These are phyloP conservation scores for Sesia bembeciformis DNA, from an alignment of 2,888 invertebrate genomes.

Conservation along the genomic window DNA sequence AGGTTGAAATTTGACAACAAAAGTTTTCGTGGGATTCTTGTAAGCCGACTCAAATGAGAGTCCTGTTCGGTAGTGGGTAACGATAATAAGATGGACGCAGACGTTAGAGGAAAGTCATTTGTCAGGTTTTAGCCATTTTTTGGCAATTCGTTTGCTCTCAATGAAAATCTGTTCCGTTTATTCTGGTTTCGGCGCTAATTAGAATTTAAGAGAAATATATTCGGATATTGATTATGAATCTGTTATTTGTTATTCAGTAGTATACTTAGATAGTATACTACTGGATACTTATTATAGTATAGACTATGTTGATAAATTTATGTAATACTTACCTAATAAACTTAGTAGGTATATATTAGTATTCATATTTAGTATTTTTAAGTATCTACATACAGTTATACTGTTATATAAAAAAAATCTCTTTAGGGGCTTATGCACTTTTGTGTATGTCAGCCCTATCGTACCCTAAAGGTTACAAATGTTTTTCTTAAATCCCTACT, in stretches of 20 bases:
- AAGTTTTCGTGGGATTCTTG: conserved; percentile 31
- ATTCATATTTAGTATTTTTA: not conserved
- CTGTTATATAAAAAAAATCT: too few species aligned
- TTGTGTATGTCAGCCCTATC: too few species aligned
- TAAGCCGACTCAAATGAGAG: conserved; percentile 62
- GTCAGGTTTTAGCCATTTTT: conserved; percentile 72
- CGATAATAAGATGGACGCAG: conserved; percentile 75
- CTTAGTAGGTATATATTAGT: not conserved
- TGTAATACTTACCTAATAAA: too few species aligned
- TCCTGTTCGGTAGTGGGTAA: conserved; percentile 71
- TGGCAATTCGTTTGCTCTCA: conserved; percentile 59
- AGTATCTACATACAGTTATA: not conserved
- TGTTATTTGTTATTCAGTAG: too few species aligned
- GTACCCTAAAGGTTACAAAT: too few species aligned
- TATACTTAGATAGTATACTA: too few species aligned
- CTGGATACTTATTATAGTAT: too few species aligned
- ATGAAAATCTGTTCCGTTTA: conserved; percentile 73
- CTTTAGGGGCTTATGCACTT: too few species aligned
- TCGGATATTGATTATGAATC: too few species aligned
- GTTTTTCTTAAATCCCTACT: too few species aligned
- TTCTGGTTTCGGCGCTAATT: conserved; percentile 54
- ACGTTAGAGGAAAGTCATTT: conserved; percentile 75
- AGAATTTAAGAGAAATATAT: conserved; percentile 31
- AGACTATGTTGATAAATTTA: too few species aligned
- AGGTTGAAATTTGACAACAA: conserved; percentile 22